Conservation (phyloP, 2,888 invertebrate genomes). For the Tenodera sinensis region DNA sequence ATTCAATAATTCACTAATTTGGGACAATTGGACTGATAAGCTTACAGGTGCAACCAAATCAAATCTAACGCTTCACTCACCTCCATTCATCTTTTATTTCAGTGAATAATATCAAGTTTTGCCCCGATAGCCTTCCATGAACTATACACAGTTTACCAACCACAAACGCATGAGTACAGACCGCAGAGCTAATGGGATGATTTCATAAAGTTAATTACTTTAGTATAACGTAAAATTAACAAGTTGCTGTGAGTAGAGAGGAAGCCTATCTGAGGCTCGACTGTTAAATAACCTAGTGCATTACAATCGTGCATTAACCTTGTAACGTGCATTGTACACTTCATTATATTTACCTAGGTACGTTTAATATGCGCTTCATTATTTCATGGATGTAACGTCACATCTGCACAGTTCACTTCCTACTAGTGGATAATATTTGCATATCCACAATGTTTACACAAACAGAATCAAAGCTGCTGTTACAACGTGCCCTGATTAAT, state of each 20-base stretch:
- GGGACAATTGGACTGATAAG: too few relatives aligned
- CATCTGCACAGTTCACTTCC: background rate
- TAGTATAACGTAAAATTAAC: background rate
- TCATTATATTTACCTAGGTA: background rate
- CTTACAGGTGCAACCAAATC: too few relatives aligned
- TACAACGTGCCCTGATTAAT: too few relatives aligned
- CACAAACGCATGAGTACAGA: background rate
- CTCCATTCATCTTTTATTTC: background rate
- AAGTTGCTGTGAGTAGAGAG: background rate
- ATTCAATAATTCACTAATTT: too few relatives aligned
- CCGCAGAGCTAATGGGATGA: background rate
- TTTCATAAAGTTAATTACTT: background rate
- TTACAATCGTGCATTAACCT: background rate
- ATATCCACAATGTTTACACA: background rate
- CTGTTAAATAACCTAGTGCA: background rate
- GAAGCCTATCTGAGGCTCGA: background rate
- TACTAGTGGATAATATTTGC: background rate
- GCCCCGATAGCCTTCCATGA: background rate
- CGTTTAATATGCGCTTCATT: background rate
- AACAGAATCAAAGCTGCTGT: too few relatives aligned
- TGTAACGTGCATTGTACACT: background rate
- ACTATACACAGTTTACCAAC: background rate
- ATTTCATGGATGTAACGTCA: background rate
- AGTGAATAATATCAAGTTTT: background rate
- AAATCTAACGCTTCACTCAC: too few relatives aligned